Evolutionary conservation across 2,797 vertebrate genomes (phyloP).

Genomic region (Coluber constrictor): DNA sequence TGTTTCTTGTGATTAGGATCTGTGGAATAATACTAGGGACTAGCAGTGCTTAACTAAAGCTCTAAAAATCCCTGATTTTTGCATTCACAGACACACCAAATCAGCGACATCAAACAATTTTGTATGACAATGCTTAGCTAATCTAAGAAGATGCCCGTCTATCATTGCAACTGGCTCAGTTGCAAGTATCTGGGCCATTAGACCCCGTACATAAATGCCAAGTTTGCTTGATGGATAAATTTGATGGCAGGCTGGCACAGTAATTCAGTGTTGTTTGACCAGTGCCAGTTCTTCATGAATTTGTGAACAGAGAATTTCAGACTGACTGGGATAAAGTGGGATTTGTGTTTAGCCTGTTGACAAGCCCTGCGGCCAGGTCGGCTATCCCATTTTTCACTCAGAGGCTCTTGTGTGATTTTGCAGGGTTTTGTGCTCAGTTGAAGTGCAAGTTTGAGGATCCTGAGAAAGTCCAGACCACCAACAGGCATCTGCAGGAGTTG

Average conservation of each 20-base stretch:
- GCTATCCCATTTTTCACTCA: neutral
- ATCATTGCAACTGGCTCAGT: neutral
- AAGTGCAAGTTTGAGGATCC: neutral
- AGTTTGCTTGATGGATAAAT: neutral
- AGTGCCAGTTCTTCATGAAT: neutral
- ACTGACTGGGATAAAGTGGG: neutral
- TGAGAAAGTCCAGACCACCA: neutral
- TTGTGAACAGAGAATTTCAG: neutral
- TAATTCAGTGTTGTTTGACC: neutral
- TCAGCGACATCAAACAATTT: neutral
- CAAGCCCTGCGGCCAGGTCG: neutral
- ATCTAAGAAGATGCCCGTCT: neutral
- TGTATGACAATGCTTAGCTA: neutral
- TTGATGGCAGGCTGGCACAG: neutral
- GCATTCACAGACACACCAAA: neutral
- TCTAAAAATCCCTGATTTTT: neutral
- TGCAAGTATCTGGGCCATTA: neutral
- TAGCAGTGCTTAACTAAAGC: neutral
- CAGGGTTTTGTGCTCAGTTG: neutral
- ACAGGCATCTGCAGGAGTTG: neutral
- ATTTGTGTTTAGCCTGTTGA: neutral
- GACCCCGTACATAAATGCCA: neutral
- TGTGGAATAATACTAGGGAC: neutral
- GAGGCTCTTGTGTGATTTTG: neutral
- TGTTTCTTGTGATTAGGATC: neutral